phyloP scores from a whole-genome alignment of 2,797 vertebrate genomes.

The Ambastaia sidthimunki region DNA sequence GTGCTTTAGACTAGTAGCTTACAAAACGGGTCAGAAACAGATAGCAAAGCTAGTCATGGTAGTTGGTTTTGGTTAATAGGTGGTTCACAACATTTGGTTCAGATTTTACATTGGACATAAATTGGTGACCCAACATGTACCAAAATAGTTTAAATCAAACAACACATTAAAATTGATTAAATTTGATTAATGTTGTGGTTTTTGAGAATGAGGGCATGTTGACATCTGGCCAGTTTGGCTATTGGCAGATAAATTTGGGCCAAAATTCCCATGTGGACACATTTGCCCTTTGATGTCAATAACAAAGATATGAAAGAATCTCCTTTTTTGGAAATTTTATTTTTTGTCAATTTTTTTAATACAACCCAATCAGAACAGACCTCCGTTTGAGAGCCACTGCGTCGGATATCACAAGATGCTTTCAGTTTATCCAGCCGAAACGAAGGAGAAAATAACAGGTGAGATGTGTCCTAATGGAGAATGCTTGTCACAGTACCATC shows the following conservation, averaged over 20 bases:
- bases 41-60: neutral
- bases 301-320: neutral
- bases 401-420: neutral
- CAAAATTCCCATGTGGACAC: neutral
- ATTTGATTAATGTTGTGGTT: neutral
- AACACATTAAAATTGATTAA: neutral
- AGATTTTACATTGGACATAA: neutral
- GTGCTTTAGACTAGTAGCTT: neutral
- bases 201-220: neutral
- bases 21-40: neutral
- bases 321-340: neutral
- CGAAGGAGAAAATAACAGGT: conserved; percentile 15
- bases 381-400: neutral
- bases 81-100: neutral
- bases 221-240: neutral
- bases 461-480: conserved; percentile 17
- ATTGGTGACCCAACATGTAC: neutral
- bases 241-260: neutral
- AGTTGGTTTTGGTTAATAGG: too few relatives aligned
- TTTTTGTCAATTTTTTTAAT: too few relatives aligned
- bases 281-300: neutral
- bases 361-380: neutral
- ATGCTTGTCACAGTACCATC: neutral
- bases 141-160: neutral
- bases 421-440: conserved; percentile 23